Evolutionary conservation across 37 sponge, comb jelly and placozoan species (phyloP), one percentile per base, ranked within the genome.

Genomic region (Spongia lamella): DNA sequence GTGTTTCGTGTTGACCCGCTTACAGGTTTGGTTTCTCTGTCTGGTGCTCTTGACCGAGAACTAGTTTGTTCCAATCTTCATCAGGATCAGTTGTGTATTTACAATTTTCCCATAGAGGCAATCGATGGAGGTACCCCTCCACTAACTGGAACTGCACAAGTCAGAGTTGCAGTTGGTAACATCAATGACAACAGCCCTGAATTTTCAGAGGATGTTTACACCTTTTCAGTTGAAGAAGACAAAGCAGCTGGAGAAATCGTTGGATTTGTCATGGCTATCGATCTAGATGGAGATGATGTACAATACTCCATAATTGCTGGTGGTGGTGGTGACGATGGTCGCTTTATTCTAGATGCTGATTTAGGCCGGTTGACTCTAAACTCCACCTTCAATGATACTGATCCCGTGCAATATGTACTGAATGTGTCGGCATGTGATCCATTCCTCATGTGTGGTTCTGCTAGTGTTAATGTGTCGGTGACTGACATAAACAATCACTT

Each of bases 381-480:
- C 47, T 43, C 47, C 9, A 9, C 47, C 47, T 13, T 43, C 47
- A 43, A 5, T 9, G 47, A 43, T 43, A 43, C 47, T 43, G 47
- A 43, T 43, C 47, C 47, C 9, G 9, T 43, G 9, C 7, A 65
- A 47, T 87, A 77, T 53, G 31, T 19, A 35, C 73, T 87, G 21
- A 87, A 81, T 40, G 50, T 87, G 31, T 75, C 83, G 0, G 88
- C 88, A 5, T 75, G 20, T 31, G 88, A 87, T 77, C n/a, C n/a
- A n/a, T 82, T 82, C 0, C 32, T 43, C 0, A 43, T 77, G 26
- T 77, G 31, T 26, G 17, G 21, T 9, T 47, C 16, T 38, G 61
- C 52, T 19, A 22, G 22, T 9, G 82, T 82, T 2, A 65, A 30
- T 3, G 61, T 86, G 6, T 19, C 3, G 32, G 54, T 86, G 11